Conservation (phyloP, 2,113 vertebrate genomes). For the Spheniscus mendiculus region DNA sequence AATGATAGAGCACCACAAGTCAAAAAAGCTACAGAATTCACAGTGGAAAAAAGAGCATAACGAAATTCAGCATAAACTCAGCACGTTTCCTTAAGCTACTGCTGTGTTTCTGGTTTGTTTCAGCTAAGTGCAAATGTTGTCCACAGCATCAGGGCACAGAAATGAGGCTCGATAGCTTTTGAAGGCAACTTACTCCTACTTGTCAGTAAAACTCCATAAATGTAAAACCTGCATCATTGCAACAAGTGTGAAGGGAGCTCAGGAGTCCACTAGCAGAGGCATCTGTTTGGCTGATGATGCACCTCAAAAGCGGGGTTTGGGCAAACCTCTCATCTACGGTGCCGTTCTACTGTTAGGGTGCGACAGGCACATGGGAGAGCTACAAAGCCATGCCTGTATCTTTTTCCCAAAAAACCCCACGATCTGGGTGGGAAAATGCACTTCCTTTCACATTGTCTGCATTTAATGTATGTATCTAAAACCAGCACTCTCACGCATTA, state of each 20-base stretch:
- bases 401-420: background rate
- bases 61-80: slow-evolving; percentile 28
- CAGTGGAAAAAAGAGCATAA: slow-evolving; percentile 44
- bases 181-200: slow-evolving; percentile 30
- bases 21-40: slow-evolving; percentile 60
- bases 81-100: background rate
- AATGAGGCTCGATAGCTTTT: background rate
- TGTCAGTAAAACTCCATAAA: background rate
- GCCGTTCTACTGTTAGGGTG: background rate
- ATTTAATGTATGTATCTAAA: background rate
- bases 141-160: slow-evolving; percentile 20
- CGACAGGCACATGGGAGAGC: background rate
- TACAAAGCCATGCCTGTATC: fast-evolving
- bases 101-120: slow-evolving; percentile 10
- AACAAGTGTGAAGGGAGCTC: background rate
- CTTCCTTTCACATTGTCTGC: background rate
- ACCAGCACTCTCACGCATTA: background rate
- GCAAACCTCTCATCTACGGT: background rate
- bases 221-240: background rate
- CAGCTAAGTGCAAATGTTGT: background rate
- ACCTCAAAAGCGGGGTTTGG: background rate
- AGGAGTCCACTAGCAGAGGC: background rate
- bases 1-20: slow-evolving; percentile 29
- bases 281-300: background rate
- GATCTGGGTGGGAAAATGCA: background rate